These are phyloP conservation scores for Plodia interpunctella DNA, from an alignment of 1,140 invertebrate species.

Conservation along the genomic window DNA sequence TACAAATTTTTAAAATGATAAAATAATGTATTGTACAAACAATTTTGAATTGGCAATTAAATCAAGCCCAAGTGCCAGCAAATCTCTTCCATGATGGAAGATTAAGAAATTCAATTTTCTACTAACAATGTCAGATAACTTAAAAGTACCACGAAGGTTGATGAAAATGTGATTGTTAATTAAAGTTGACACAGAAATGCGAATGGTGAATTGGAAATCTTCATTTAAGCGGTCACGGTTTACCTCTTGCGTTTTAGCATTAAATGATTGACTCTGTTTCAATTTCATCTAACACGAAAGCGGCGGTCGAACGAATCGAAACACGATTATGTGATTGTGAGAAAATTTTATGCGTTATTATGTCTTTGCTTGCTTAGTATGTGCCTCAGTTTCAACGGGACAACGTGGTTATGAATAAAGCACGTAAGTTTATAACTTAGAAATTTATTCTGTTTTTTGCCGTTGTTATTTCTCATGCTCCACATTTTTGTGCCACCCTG, in stretches of 20 bases:
- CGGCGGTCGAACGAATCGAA: constrained; percentile 67
- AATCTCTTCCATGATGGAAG: constrained; percentile 37
- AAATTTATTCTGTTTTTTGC: constrained; percentile 11
- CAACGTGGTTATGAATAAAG: constrained; percentile 63
- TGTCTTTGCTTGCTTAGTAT: constrained; percentile 60
- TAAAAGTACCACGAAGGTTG: constrained; percentile 46
- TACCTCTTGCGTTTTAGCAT: constrained; percentile 66
- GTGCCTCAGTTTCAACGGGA: constrained; percentile 53
- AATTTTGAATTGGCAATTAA: not conserved
- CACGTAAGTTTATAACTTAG: constrained; percentile 51
- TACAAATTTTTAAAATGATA: no score
- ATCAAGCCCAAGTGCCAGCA: not conserved
- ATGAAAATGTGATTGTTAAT: constrained; percentile 74
- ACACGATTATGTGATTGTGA: constrained; percentile 74
- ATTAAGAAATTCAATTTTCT: constrained; percentile 59
- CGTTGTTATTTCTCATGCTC: constrained; percentile 28
- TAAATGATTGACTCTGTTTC: constrained; percentile 75
- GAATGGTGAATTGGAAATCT: constrained; percentile 67
- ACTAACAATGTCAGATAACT: constrained; percentile 54
- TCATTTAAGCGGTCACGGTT: constrained; percentile 72
- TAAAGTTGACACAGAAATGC: constrained; percentile 74
- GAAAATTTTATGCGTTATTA: constrained; percentile 60
- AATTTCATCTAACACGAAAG: constrained; percentile 72
- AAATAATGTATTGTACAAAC: not conserved
- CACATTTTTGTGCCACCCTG: constrained; percentile 51